These are phyloP conservation scores for Malaclemys terrapin DNA, from an alignment of 2,113 vertebrate species.

Conservation along the genomic window DNA sequence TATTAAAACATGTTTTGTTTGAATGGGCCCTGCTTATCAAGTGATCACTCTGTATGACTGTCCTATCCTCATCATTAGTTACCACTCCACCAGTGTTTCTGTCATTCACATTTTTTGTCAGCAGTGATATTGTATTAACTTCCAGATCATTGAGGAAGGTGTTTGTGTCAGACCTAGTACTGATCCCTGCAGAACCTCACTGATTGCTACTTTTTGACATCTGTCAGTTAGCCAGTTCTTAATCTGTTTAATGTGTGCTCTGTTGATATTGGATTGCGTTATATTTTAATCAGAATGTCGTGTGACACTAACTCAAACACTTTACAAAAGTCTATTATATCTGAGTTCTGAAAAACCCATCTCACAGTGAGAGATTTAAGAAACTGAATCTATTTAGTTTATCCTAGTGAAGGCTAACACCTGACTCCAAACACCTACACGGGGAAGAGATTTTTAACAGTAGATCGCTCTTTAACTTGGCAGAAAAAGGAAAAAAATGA, in stretches of 20 bases:
- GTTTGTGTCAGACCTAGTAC: background rate
- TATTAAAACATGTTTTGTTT: background rate
- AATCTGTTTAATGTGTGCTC: background rate
- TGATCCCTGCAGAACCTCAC: background rate
- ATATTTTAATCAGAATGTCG: background rate
- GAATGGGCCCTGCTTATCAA: background rate
- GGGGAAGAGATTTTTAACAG: background rate
- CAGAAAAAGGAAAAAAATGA: background rate
- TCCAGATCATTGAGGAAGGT: background rate
- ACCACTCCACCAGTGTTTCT: too few species aligned
- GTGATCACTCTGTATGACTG: background rate
- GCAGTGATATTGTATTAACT: background rate
- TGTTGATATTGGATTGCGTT: background rate
- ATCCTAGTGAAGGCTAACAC: background rate
- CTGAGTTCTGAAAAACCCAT: background rate
- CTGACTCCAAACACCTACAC: background rate
- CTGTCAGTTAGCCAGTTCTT: background rate
- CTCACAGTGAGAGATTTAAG: background rate
- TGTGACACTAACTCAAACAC: rapidly evolving
- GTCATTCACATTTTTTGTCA: too few species aligned
- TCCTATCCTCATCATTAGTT: background rate
- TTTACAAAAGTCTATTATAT: background rate
- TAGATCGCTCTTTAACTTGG: background rate
- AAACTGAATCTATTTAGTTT: background rate
- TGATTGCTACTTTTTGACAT: background rate